Percentiles rank a stretch among this genome's conserved stretches.
phyloP scores from a whole-genome alignment of 2,113 vertebrate species.

The Pluvialis apricaria region DNA sequence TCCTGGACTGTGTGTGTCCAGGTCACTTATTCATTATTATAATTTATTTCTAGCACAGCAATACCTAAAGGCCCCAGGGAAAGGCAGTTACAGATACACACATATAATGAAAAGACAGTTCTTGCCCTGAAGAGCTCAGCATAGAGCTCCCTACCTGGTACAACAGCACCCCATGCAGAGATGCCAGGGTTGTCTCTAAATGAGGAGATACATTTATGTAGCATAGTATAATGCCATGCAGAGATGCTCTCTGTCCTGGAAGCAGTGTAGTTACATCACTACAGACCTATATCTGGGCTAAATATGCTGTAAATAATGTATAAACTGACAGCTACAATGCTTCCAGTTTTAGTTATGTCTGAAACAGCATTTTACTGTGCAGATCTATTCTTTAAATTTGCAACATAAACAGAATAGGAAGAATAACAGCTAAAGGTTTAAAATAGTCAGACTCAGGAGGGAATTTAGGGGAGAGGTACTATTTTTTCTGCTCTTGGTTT shows the following conservation, averaged over 20 bases:
- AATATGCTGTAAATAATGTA: constrained; percentile 8
- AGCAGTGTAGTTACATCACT: background rate
- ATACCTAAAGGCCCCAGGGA: constrained; percentile 11
- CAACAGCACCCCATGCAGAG: constrained; percentile 38
- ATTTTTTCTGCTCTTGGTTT: background rate
- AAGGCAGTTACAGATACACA: constrained; percentile 26
- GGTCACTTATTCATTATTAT: constrained; percentile 51
- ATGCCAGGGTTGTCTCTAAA: background rate
- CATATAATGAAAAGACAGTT: constrained; percentile 43
- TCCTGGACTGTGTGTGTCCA: background rate
- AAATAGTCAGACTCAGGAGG: background rate
- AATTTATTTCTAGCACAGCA: constrained; percentile 51
- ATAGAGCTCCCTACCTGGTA: background rate
- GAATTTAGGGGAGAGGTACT: background rate
- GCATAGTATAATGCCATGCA: background rate
- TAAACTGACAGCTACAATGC: background rate
- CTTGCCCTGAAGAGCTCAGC: constrained; percentile 29
- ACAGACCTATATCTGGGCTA: background rate
- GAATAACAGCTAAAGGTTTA: background rate
- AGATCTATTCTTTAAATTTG: background rate
- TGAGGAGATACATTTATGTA: background rate
- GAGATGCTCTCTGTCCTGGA: background rate
- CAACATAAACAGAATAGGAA: background rate
- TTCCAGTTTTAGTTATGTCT: background rate
- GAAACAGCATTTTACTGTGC: background rate